Evolutionary conservation across 2,888 invertebrate species (phyloP), one percentile per base, ranked within the genome.

Genomic region (Phaedon cochleariae): DNA sequence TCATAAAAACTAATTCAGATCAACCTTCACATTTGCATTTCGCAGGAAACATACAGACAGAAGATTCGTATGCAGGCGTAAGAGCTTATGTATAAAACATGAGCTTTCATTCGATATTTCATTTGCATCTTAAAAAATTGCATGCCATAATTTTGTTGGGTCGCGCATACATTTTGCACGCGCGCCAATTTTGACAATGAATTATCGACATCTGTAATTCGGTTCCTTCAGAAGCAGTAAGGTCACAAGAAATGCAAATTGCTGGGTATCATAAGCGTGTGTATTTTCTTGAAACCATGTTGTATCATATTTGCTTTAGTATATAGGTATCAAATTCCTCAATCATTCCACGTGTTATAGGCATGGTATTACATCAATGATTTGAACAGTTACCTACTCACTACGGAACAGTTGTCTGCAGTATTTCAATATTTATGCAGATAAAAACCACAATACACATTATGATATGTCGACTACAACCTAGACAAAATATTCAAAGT

Each of bases 91-190:
- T 22, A 12, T 57, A 46, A 57, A 57, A 57, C 57, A 57, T 57
- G 57, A 57, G 29, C 18, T 21, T 21, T 17, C 18, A 54, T 37
- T 54, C 20, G 54, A 31, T 54, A 54, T 54, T 20, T 54, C n/a
- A 45, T 57, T 57, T 57, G 45, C 57, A 57, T 57, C 45, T 45
- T 6, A 12, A 17, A 31, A 57, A 57, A 57, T 57, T 57, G 57
- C 57, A 57, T 57, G 57, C 57, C 45, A 57, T 57, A 57, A 45
- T 57, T 57, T 34, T 45, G 41, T 45, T 10, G 9, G 52, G 31
- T 34, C 53, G 21, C 60, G 45, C 45, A 51, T 59, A 45, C 60
- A 60, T 60, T 26, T 60, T 52, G 60, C 60, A 60, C 41, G 49
- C 21, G 51, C 51, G 20, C 26, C 34, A 63, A 34, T 48, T 63